Conservation (phyloP, 2,888 invertebrate species). For the Erebia ligea region DNA sequence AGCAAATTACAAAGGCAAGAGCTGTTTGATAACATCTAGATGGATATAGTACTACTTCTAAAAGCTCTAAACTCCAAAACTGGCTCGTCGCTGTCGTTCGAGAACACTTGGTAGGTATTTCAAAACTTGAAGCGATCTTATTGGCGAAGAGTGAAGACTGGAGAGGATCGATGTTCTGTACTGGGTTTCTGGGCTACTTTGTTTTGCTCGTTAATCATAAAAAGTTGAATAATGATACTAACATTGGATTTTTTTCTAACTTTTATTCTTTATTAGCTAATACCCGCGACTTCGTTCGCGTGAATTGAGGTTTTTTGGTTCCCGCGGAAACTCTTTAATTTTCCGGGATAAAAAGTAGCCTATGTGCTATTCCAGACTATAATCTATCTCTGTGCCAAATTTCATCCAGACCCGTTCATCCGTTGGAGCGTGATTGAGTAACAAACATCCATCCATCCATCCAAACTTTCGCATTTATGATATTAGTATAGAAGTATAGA, state of each 20-base stretch:
- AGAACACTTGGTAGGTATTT: slow-evolving; percentile 3
- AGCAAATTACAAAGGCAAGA: slow-evolving; percentile 27
- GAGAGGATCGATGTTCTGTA: neutral
- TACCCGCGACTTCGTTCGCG: too few relatives aligned
- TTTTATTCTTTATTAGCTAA: too few relatives aligned
- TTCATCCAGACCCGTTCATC: too few relatives aligned
- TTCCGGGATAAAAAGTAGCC: too few relatives aligned
- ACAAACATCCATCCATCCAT: too few relatives aligned
- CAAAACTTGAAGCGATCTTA: slow-evolving; percentile 16
- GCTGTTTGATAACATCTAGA: slow-evolving; percentile 16
- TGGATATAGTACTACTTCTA: slow-evolving; percentile 17
- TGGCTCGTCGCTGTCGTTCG: slow-evolving; percentile 2
- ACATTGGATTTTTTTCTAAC: neutral
- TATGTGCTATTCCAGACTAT: too few relatives aligned
- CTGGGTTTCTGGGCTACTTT: neutral
- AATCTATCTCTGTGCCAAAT: too few relatives aligned
- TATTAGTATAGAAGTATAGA: too few relatives aligned
- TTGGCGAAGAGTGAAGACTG: neutral
- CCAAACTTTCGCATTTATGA: too few relatives aligned
- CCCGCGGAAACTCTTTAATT: too few relatives aligned
- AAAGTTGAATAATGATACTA: neutral
- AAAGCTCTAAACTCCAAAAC: slow-evolving; percentile 18
- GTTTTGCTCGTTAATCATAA: neutral
- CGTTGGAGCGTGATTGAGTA: too few relatives aligned
- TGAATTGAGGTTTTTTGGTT: too few relatives aligned